Percentiles rank a stretch among this genome's conserved stretches.
These are phyloP conservation scores for Orientallactaga sibirica DNA, from an alignment of 2,797 vertebrate species.

Conservation along the genomic window DNA sequence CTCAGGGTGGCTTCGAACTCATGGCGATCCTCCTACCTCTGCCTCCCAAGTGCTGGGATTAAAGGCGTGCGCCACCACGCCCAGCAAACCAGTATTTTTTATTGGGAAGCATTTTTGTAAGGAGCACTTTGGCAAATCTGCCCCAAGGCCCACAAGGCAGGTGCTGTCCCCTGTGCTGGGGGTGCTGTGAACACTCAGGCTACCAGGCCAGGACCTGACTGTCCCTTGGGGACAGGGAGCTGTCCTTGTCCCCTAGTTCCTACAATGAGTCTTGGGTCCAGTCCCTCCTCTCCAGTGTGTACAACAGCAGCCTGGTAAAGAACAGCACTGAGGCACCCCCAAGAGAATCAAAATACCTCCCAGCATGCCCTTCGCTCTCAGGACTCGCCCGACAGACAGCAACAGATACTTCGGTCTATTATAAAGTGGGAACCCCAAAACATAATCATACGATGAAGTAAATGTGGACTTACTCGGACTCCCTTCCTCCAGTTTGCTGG, in stretches of 20 bases:
- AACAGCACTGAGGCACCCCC: background rate
- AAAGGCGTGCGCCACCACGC: too few species aligned
- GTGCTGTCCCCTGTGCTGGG: background rate
- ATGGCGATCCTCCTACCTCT: too few species aligned
- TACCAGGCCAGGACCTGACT: background rate
- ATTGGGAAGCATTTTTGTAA: slow-evolving; percentile 42
- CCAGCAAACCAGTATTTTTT: background rate
- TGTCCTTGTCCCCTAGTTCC: background rate
- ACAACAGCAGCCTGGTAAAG: background rate
- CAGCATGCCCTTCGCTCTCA: background rate
- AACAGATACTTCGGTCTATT: slow-evolving; percentile 3
- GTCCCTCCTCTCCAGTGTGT: background rate
- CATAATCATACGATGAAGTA: slow-evolving; percentile 32
- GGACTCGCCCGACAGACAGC: background rate
- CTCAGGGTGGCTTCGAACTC: too few species aligned
- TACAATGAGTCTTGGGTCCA: background rate
- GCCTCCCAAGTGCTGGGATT: too few species aligned
- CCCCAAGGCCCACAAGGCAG: background rate
- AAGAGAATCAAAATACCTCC: background rate
- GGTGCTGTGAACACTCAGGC: background rate
- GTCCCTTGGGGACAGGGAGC: background rate
- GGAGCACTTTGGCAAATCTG: background rate
- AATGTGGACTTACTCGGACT: background rate
- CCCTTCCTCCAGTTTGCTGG: slow-evolving; percentile 53
- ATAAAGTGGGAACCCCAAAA: slow-evolving; percentile 12